Percentiles rank a stretch among this genome's conserved stretches.
Conservation (phyloP, 2,113 vertebrate genomes). For the Naja naja region DNA sequence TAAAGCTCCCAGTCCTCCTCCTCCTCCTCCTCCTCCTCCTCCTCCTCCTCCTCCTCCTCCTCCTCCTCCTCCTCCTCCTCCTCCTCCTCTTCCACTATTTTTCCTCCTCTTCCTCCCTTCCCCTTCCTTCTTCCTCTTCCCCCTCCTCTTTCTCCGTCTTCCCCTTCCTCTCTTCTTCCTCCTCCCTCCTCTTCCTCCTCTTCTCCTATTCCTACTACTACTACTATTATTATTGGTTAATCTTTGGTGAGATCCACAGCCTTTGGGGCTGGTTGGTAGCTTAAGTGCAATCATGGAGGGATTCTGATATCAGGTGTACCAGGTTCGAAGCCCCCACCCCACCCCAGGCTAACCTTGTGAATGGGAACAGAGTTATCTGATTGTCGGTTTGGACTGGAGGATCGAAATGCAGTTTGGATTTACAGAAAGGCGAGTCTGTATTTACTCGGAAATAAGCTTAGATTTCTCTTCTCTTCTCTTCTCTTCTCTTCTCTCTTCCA, state of each 20-base stretch:
- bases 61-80: fast-evolving
- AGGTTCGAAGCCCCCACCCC: neutral
- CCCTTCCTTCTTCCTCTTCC: too few relatives aligned
- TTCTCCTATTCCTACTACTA: too few relatives aligned
- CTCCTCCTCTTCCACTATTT: too few relatives aligned
- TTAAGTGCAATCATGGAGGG: neutral
- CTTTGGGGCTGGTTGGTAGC: neutral
- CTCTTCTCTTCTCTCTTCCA: too few relatives aligned
- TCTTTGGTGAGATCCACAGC: too few relatives aligned
- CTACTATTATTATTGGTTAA: neutral
- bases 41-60: too few relatives aligned
- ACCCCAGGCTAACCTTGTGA: fast-evolving
- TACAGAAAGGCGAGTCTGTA: neutral
- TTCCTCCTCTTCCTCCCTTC: too few relatives aligned
- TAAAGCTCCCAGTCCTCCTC: neutral
- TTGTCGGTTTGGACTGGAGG: neutral
- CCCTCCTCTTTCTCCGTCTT: too few relatives aligned
- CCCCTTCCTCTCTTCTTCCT: too few relatives aligned
- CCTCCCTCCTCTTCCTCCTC: too few relatives aligned
- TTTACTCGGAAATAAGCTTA: neutral
- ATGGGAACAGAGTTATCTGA: neutral
- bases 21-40: too few relatives aligned
- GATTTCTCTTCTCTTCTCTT: neutral
- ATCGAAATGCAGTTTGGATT: neutral
- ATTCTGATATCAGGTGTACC: neutral